phyloP scores from a whole-genome alignment of 2,113 vertebrate genomes.

The Elaphurus davidianus region DNA sequence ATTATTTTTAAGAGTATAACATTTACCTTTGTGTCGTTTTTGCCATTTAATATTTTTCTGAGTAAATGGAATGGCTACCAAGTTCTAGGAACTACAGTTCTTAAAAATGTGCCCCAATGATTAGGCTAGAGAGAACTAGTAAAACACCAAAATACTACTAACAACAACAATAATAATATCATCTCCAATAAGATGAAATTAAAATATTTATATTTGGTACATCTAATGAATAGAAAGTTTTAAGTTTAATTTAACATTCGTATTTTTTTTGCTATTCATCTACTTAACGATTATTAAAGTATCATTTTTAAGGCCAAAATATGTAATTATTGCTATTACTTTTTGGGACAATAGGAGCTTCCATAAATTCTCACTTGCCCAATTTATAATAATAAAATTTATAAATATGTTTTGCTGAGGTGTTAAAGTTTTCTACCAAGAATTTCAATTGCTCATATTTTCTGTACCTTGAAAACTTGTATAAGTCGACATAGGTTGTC shows the following conservation, averaged over 20 bases:
- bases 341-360: not conserved
- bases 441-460: slow-evolving; percentile 31
- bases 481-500: not conserved
- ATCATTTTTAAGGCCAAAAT: not conserved
- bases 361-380: not conserved
- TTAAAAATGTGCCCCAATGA: not conserved
- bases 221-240: not conserved
- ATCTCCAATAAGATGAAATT: not conserved
- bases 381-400: slow-evolving; percentile 4
- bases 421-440: not conserved
- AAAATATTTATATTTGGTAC: not conserved
- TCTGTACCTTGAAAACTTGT: slow-evolving; percentile 7
- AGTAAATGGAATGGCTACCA: not conserved
- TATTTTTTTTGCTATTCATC: not conserved
- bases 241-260: not conserved
- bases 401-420: not conserved
- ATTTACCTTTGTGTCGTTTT: not conserved
- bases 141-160: not conserved
- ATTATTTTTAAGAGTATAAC: not conserved
- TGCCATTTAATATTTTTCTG: slow-evolving; percentile 20
- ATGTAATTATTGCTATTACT: not conserved
- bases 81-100: not conserved
- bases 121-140: not conserved
- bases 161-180: not conserved
- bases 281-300: not conserved